Base-by-base conservation (phyloP, 1,140 invertebrate genomes). In the Colletes gigas region DNA sequence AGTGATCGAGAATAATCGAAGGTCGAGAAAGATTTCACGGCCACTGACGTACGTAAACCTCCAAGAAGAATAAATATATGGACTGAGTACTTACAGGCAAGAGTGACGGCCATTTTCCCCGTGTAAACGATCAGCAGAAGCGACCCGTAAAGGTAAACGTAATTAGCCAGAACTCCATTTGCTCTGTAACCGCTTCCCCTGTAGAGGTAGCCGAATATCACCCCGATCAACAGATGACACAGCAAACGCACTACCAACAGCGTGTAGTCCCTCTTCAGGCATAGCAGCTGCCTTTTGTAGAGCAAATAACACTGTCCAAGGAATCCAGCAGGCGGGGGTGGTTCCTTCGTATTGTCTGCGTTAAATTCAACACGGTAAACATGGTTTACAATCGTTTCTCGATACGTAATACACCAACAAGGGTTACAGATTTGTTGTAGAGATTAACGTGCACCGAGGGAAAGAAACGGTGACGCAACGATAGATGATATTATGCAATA, bases 71-170 rank as follows among this genome's bases (percentile, higher is more conserved):
- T 50, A 50, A 50, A 50, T 50, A 3, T 9, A 50, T 50, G 10
- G 10, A 44, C 44, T 67, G 12, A 14, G 14, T 82, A 96, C 97
- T 98, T 95, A 98, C 98, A 99, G 73, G 97, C 97, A 81, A 99
- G 93, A 62, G 98, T 97, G n/a, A 98, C 98, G 5, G 98, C 97
- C 98, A 99, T 99, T 93, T 98, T 97, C 68, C 98, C 97, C 12
- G 98, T 98, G 89, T 99, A 99, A 81, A 99, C 97, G 19, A 98
- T 94, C 74, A 99, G 96, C 63, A 99, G 92, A 88, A 98, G 95
- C 17, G 97, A 96, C 82, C 98, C 98, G 91, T 99, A 99, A 1
- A 99, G 92, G 87, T 98, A 98, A 4, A 98, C 97, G 85, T 98
- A 97, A 93, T 99, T 99, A 75, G 97, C 98, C 65, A 98, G 95